Percentiles rank a stretch among this genome's conserved stretches.
Conservation (phyloP, 2,888 invertebrate genomes). For the Acanthosepion esculentum region DNA sequence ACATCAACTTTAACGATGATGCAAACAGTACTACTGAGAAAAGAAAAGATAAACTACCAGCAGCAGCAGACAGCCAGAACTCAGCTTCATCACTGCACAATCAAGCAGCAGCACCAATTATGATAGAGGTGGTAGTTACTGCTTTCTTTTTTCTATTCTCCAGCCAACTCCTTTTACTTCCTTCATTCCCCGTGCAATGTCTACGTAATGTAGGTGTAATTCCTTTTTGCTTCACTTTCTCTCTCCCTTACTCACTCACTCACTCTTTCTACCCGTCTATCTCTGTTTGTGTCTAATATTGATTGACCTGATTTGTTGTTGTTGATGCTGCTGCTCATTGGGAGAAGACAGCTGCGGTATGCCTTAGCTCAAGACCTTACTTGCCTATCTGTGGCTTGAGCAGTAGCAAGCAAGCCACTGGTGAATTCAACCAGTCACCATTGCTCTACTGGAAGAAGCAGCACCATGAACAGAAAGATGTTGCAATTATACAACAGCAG, state of each 20-base stretch:
- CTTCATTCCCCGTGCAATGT: background rate
- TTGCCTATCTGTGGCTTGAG: background rate
- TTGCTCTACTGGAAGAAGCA: background rate
- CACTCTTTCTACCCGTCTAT: background rate
- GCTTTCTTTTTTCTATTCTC: background rate
- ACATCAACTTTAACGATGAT: background rate
- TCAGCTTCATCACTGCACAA: background rate
- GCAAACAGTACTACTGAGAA: background rate
- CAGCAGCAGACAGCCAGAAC: background rate
- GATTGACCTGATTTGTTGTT: background rate
- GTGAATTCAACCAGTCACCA: slow-evolving; percentile 11
- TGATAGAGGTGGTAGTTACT: background rate
- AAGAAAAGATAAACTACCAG: background rate
- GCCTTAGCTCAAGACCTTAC: background rate
- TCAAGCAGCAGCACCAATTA: background rate
- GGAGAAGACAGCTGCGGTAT: background rate
- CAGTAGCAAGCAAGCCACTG: background rate
- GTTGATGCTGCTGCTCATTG: background rate
- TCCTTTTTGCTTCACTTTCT: background rate
- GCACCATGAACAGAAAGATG: background rate
- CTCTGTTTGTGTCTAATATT: background rate
- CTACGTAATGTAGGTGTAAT: slow-evolving; percentile 15
- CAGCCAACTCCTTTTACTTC: background rate
- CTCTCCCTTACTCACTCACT: background rate
- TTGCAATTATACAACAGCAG: background rate